Percentiles rank a stretch among this genome's conserved stretches.
Evolutionary conservation across 1,140 invertebrate genomes (phyloP).

Genomic region (Pachypeltis micranthus): DNA sequence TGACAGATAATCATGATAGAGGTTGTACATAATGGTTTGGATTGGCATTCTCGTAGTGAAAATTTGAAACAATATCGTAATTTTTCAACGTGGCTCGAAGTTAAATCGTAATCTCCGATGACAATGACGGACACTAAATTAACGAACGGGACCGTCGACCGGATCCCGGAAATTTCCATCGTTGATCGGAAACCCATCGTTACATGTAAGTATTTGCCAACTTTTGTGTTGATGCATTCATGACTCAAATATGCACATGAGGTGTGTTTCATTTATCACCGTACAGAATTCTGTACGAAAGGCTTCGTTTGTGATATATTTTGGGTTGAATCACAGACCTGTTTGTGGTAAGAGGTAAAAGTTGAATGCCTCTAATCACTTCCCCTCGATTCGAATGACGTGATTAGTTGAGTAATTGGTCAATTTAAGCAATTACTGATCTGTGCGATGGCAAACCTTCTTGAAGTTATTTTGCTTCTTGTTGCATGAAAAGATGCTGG

Average conservation of each 20-base stretch:
- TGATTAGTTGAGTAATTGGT: constrained; percentile 20
- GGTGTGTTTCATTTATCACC: neutral
- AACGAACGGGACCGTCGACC: neutral
- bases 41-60: no score
- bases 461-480: constrained; percentile 9
- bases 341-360: neutral
- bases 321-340: neutral
- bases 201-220: constrained; percentile 43
- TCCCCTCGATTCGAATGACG: no score
- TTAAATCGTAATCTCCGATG: no score
- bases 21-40: no score
- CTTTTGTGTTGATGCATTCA: constrained; percentile 23
- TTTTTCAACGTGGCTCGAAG: no score
- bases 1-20: no score
- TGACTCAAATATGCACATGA: neutral
- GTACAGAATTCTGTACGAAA: neutral
- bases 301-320: neutral
- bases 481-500: constrained; percentile 59
- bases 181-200: constrained; percentile 43
- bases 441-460: neutral
- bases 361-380: neutral
- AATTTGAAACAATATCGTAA: no score
- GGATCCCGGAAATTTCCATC: neutral
- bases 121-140: neutral
- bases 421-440: constrained; percentile 14